Conservation (phyloP, 2,797 vertebrate genomes). For the Cottoperca gobio region DNA sequence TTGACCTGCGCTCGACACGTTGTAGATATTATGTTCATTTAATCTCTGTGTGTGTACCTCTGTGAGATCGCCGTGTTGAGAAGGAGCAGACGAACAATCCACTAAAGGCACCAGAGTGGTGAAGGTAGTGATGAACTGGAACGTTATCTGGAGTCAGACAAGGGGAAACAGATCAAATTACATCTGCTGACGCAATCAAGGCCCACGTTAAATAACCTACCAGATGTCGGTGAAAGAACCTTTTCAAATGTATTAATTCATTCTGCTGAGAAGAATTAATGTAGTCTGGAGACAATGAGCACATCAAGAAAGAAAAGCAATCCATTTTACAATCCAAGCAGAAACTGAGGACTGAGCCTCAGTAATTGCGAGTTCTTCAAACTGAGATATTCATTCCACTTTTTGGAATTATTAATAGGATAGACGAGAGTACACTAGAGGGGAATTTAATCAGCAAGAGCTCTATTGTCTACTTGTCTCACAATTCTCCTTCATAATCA, state of each 20-base stretch:
- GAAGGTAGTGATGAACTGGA: constrained; percentile 99
- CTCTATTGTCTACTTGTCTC: constrained; percentile 59
- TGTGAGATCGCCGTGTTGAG: constrained; percentile 90
- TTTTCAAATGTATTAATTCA: constrained; percentile 48
- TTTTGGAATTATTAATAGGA: constrained; percentile 70
- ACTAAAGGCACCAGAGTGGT: constrained; percentile 99
- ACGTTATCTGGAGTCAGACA: constrained; percentile 90
- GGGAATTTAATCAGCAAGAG: constrained; percentile 63
- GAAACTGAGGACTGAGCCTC: constrained; percentile 44
- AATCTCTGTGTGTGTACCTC: constrained; percentile 84
- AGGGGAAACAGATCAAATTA: constrained; percentile 51
- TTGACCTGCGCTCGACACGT: not conserved
- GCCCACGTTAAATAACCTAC: constrained; percentile 45
- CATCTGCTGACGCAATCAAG: constrained; percentile 38
- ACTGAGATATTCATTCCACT: constrained; percentile 68
- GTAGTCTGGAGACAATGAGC: constrained; percentile 55
- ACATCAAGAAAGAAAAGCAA: constrained; percentile 45
- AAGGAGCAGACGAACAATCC: constrained; percentile 94
- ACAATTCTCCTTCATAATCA: constrained; percentile 65
- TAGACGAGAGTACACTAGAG: constrained; percentile 32
- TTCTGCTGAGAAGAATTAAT: constrained; percentile 61
- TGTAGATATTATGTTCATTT: constrained; percentile 21
- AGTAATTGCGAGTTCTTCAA: constrained; percentile 70
- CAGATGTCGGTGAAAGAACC: constrained; percentile 39
- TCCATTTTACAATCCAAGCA: constrained; percentile 64